Evolutionary conservation across 2,113 vertebrate species (phyloP).

Genomic region (Anoura caudifer): DNA sequence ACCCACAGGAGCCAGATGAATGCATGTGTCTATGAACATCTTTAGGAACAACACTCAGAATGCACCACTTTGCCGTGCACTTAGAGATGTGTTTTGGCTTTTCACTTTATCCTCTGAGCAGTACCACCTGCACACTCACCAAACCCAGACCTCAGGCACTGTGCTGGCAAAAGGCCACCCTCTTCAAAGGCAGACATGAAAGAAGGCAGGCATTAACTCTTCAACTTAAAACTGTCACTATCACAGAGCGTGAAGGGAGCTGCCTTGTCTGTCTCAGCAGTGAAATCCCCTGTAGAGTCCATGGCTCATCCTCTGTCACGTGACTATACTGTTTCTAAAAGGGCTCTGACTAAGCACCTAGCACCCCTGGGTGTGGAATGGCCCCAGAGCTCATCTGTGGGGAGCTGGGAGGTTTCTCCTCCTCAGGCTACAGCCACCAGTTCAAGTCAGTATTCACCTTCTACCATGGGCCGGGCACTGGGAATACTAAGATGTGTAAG

Average conservation of each 20-base stretch:
- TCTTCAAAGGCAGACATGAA: conserved; percentile 25
- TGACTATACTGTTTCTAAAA: not conserved
- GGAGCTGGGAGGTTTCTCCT: not conserved
- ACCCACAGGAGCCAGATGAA: not conserved
- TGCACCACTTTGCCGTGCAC: not conserved
- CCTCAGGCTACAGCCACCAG: not conserved
- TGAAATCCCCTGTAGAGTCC: not conserved
- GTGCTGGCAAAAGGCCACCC: not conserved
- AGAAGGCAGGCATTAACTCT: not conserved
- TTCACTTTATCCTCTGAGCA: not conserved
- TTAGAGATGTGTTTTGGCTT: not conserved
- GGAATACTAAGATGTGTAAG: not conserved
- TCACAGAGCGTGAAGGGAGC: not conserved
- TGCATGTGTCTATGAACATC: not conserved
- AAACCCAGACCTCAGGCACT: not conserved
- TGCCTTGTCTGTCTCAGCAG: not conserved
- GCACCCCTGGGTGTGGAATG: not conserved
- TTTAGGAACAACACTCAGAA: not conserved
- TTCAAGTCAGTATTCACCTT: not conserved
- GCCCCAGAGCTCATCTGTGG: not conserved
- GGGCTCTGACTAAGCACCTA: not conserved
- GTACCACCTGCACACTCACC: not conserved
- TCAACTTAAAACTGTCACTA: conserved; percentile 3
- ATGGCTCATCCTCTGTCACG: not conserved
- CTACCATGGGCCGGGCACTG: not conserved